Evolutionary conservation across 2,113 vertebrate genomes (phyloP).

Genomic region (Gadus chalcogrammus): DNA sequence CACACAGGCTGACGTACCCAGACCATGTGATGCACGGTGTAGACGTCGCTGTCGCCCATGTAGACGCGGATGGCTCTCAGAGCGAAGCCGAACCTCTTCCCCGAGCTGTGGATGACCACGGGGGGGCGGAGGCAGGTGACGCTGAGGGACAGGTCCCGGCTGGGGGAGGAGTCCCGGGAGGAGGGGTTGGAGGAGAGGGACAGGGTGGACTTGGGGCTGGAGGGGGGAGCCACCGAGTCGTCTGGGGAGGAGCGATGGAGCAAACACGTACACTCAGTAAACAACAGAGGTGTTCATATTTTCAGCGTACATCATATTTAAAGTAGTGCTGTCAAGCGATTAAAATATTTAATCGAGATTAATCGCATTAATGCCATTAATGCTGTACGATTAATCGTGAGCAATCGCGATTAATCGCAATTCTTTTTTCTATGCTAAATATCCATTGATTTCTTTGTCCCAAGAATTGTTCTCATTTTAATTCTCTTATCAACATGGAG

Average conservation of each 20-base stretch:
- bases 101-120: constrained; percentile 90
- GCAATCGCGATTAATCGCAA: too few relatives aligned
- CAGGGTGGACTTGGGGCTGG: constrained; percentile 86
- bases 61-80: constrained; percentile 92
- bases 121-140: constrained; percentile 82
- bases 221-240: constrained; percentile 74
- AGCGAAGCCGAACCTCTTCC: constrained; percentile 91
- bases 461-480: too few relatives aligned
- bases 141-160: constrained; percentile 79
- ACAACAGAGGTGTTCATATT: too few relatives aligned
- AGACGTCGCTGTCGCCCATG: constrained; percentile 91
- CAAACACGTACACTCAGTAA: too few relatives aligned
- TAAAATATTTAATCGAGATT: too few relatives aligned
- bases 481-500: too few relatives aligned
- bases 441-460: too few relatives aligned
- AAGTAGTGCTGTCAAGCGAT: too few relatives aligned
- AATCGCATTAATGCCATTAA: too few relatives aligned
- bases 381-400: too few relatives aligned
- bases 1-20: constrained; percentile 76
- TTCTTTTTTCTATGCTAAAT: too few relatives aligned
- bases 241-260: constrained; percentile 62
- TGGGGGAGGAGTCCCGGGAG: constrained; percentile 91
- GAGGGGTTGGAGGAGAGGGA: constrained; percentile 92
- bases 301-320: too few relatives aligned
- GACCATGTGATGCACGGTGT: constrained; percentile 92